These are phyloP conservation scores for Scylla paramamosain DNA, from an alignment of 1,140 invertebrate species.

Conservation along the genomic window DNA sequence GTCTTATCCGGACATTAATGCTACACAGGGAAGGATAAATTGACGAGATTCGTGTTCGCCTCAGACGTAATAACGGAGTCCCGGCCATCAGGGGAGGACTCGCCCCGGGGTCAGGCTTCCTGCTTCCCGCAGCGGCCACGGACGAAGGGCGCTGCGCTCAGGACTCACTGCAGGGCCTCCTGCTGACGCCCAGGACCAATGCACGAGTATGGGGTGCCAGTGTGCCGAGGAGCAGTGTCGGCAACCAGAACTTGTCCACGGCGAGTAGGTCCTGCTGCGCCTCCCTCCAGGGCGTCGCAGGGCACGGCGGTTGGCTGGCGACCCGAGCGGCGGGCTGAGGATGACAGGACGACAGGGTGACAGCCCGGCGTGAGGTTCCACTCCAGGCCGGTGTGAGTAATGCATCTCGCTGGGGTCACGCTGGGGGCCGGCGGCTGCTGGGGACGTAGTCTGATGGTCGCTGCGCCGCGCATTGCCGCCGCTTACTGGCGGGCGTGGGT, in stretches of 20 bases:
- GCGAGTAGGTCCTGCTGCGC: neutral
- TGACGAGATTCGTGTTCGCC: slow-evolving; percentile 9
- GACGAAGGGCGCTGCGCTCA: neutral
- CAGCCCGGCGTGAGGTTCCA: neutral
- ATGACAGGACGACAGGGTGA: neutral
- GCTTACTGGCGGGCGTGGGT: neutral
- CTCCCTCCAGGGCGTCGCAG: neutral
- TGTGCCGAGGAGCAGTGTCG: no score
- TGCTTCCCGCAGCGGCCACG: neutral
- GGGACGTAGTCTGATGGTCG: no score
- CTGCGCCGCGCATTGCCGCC: neutral
- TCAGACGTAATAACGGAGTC: neutral
- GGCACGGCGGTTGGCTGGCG: no score
- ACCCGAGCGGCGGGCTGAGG: no score
- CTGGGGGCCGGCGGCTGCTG: neutral
- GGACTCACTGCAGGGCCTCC: no score
- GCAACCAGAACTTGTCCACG: neutral
- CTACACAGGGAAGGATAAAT: neutral
- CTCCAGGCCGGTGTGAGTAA: neutral
- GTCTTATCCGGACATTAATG: neutral
- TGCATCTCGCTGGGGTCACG: neutral
- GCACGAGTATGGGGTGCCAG: neutral
- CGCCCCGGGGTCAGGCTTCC: neutral
- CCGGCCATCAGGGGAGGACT: neutral
- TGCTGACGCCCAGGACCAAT: neutral